Evolutionary conservation across 2,888 invertebrate species (phyloP).

Genomic region (Hemicrepidius hirtus): DNA sequence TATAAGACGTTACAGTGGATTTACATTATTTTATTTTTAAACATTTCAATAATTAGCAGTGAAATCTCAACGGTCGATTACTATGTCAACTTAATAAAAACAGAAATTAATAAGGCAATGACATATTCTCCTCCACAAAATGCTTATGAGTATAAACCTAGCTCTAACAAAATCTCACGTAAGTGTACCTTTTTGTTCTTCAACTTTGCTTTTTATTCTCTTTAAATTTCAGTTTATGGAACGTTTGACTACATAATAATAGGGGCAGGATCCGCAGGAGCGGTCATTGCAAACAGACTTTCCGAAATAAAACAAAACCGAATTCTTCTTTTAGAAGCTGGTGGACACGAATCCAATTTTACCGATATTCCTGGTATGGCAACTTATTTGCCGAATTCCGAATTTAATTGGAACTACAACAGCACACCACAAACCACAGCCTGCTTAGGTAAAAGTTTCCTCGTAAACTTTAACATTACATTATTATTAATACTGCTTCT

Average conservation of each 20-base stretch:
- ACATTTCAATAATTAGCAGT: background rate
- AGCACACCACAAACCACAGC: slow-evolving; percentile 23
- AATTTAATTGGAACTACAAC: slow-evolving; percentile 38
- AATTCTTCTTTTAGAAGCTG: slow-evolving; percentile 81
- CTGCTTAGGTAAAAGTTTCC: slow-evolving; percentile 30
- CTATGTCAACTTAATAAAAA: slow-evolving; percentile 9
- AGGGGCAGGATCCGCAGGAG: slow-evolving; percentile 80
- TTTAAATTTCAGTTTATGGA: slow-evolving; percentile 36
- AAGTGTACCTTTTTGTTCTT: background rate
- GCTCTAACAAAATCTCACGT: background rate
- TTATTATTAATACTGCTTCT: slow-evolving; percentile 59
- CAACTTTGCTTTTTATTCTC: no score
- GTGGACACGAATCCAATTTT: slow-evolving; percentile 56
- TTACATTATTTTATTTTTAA: background rate
- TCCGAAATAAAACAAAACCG: slow-evolving; percentile 80
- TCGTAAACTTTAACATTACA: background rate
- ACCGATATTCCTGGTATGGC: slow-evolving; percentile 34
- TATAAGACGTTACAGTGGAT: background rate
- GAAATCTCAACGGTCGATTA: background rate
- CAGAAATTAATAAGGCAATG: background rate
- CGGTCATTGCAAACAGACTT: slow-evolving; percentile 79
- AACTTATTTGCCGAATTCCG: slow-evolving; percentile 1
- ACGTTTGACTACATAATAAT: slow-evolving; percentile 81
- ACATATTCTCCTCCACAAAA: background rate
- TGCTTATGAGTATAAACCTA: background rate